Conservation (phyloP, 2,888 invertebrate species). For the Achlya flavicornis region DNA sequence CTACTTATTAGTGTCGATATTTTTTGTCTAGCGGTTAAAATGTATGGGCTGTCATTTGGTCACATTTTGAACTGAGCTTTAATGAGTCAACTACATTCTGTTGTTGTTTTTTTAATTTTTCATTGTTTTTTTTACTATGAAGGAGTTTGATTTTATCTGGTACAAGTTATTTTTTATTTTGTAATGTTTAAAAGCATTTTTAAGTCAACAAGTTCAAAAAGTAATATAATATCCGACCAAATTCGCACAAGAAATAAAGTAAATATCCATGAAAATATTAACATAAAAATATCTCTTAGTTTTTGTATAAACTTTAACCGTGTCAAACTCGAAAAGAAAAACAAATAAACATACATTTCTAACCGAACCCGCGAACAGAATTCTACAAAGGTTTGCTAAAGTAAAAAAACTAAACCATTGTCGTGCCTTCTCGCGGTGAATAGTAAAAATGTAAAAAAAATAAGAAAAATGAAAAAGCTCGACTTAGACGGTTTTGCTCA, state of each 20-base stretch:
- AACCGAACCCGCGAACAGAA: conserved; percentile 19
- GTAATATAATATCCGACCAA: too few relatives aligned
- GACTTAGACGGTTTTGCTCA: conserved; percentile 26
- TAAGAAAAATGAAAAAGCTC: conserved; percentile 23
- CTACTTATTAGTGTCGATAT: conserved; percentile 41
- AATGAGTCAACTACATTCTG: conserved; percentile 22
- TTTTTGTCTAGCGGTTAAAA: conserved; percentile 30
- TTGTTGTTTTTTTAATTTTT: background rate
- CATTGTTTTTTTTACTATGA: background rate
- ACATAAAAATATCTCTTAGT: background rate
- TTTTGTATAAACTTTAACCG: background rate
- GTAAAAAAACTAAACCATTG: conserved; percentile 23
- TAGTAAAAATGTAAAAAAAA: conserved; percentile 25
- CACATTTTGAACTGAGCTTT: conserved; percentile 25
- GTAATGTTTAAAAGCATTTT: too few relatives aligned
- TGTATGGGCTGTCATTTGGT: conserved; percentile 37
- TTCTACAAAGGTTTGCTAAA: conserved; percentile 24
- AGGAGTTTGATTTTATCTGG: too few relatives aligned
- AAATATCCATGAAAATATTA: background rate
- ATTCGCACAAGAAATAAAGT: too few relatives aligned
- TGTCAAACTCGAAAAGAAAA: conserved; percentile 16
- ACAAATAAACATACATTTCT: conserved; percentile 13
- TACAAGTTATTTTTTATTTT: too few relatives aligned
- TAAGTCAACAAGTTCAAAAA: too few relatives aligned
- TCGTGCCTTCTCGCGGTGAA: conserved; percentile 18